A percentile compares a stretch with the other conserved stretches of the same genome.
Evolutionary conservation across 1,140 invertebrate genomes (phyloP).

Genomic region (Protaetia brevitarsis): DNA sequence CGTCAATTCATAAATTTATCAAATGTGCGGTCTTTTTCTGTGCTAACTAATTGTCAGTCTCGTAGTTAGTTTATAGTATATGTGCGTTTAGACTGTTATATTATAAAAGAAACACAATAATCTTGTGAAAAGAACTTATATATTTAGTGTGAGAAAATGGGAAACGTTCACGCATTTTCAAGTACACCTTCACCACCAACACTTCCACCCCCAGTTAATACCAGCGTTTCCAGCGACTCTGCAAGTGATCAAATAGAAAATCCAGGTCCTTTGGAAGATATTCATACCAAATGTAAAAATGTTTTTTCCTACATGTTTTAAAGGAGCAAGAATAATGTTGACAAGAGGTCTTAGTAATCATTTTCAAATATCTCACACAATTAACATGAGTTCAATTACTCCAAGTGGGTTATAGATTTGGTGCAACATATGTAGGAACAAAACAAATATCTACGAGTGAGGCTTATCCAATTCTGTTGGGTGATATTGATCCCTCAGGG

Average conservation of each 20-base stretch:
- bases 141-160: too few relatives aligned
- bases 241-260: conserved; percentile 58
- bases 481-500: conserved; percentile 93
- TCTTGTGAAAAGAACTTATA: too few relatives aligned
- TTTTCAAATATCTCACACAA: conserved; percentile 94
- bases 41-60: too few relatives aligned
- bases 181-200: conserved; percentile 38
- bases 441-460: conserved; percentile 78
- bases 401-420: conserved; percentile 95
- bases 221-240: conserved; percentile 7
- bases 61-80: too few relatives aligned
- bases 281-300: conserved; percentile 98
- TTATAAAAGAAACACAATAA: too few relatives aligned
- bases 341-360: conserved; percentile 96
- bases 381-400: conserved; percentile 80
- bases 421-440: conserved; percentile 94
- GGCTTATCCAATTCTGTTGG: conserved; percentile 92
- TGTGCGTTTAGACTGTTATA: too few relatives aligned
- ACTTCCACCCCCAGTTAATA: conserved; percentile 32
- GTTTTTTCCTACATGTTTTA: conserved; percentile 95
- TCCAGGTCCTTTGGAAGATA: conserved; percentile 91
- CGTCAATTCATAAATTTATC: too few relatives aligned
- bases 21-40: too few relatives aligned
- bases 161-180: conserved; percentile 47
- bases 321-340: conserved; percentile 95